A percentile compares a stretch with the other conserved stretches of the same genome.
These are phyloP conservation scores for Bombus terrestris DNA, from an alignment of 1,140 invertebrate genomes.

Conservation along the genomic window DNA sequence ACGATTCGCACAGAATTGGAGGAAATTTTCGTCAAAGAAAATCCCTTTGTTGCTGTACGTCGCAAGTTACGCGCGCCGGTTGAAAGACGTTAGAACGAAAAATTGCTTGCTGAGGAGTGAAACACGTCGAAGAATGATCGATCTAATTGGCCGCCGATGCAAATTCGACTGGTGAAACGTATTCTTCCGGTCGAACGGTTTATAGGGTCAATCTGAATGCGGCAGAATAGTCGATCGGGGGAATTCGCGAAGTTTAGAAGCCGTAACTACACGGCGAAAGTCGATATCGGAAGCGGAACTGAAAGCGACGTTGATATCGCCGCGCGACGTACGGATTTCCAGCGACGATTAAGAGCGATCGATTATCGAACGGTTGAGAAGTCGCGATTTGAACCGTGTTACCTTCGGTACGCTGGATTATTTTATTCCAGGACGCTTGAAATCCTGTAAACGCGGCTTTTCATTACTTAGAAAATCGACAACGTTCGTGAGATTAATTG, in stretches of 20 bases:
- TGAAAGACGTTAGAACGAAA: not conserved
- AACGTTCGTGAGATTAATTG: not conserved
- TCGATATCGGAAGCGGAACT: constrained; percentile 38
- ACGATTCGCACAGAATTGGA: too few species aligned
- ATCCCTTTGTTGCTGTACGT: too few species aligned
- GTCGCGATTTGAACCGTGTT: constrained; percentile 27
- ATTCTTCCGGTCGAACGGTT: constrained; percentile 48
- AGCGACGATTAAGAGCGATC: constrained; percentile 32
- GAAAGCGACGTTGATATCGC: constrained; percentile 55
- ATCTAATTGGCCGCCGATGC: constrained; percentile 7
- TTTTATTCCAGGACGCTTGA: not conserved
- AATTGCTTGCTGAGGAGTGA: not conserved
- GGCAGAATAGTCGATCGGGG: not conserved
- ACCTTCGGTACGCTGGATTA: not conserved
- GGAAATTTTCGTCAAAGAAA: too few species aligned
- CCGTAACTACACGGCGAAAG: constrained; percentile 37
- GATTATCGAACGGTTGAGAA: not conserved
- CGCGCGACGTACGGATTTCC: constrained; percentile 20
- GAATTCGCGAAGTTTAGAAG: constrained; percentile 47
- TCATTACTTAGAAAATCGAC: not conserved
- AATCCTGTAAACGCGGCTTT: not conserved
- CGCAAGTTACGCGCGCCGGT: too few species aligned
- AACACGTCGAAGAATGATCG: not conserved
- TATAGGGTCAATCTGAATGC: constrained; percentile 44
- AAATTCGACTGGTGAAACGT: constrained; percentile 47